These are phyloP conservation scores for Caerostris extrusa DNA, from an alignment of 1,140 invertebrate genomes.

Conservation along the genomic window DNA sequence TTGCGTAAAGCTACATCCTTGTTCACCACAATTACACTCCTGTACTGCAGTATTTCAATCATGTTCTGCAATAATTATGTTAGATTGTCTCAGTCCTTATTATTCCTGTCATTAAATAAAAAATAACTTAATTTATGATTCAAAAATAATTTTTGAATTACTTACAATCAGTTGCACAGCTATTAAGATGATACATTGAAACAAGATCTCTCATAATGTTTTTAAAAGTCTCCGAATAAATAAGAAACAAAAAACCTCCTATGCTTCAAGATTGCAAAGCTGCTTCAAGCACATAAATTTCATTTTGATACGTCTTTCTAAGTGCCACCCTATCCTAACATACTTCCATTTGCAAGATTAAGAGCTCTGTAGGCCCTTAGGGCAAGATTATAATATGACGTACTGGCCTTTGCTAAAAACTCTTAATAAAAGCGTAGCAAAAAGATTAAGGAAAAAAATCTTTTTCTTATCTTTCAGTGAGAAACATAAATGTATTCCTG, in stretches of 20 bases:
- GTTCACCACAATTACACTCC: no score
- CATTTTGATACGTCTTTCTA: not conserved
- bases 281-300: not conserved
- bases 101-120: no score
- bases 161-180: no score
- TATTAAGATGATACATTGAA: no score
- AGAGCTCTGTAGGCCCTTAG: not conserved
- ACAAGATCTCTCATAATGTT: no score
- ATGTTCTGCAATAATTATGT: no score
- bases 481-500: not conserved
- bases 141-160: no score
- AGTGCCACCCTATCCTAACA: not conserved
- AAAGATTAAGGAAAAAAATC: not conserved
- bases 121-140: no score
- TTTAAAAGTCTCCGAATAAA: no score
- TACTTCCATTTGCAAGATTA: not conserved
- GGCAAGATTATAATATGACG: slow-evolving; percentile 7
- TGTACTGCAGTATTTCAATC: no score
- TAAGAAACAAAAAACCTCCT: not conserved
- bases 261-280: not conserved
- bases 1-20: no score
- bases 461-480: not conserved
- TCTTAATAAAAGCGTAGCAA: not conserved
- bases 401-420: not conserved
- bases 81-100: no score